Evolutionary conservation across 2,113 vertebrate species (phyloP), one percentile per base, ranked within the genome.

Genomic region (Equus quagga): DNA sequence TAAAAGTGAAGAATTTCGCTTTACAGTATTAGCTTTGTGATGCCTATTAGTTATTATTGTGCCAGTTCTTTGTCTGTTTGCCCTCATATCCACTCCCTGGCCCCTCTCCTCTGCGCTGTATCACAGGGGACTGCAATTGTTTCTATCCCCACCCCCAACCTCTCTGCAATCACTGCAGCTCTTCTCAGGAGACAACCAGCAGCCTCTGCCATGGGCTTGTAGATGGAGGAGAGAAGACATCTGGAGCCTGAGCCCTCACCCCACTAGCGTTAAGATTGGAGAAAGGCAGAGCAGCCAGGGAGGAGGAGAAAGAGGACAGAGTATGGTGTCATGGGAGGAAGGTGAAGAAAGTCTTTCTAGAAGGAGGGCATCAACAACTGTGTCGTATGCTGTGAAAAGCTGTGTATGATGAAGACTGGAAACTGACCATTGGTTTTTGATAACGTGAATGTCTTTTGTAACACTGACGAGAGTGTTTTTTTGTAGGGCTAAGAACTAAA

Each of bases 141-240:
- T 41, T 73, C 8, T 24, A 56, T 4, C 4, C 5, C 4, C 13
- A 46, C 0, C 13, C 7, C 21, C 19, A 8, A 0, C 1, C 8
- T 58, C 3, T 18, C 28, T 21, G 11, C 18, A 9, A 15, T 13
- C n/a, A 26, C 18, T 19, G 14, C 2, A 6, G 79, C 67, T 78
- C 3, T 56, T 75, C 41, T 82, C 46, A 31, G n/a, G 31, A 41
- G n/a, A 18, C 14, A 10, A 14, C 54, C 12, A 33, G 72, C 17
- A 85, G 15, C 26, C 51, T 56, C n/a, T 56, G 26, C 41, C 13
- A 3, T 64, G 46, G 33, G 18, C 2, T 1, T 18, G 26, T 14
- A 33, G 60, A 36, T 85, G 65, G 62, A 60, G 21, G 51, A 28
- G 44, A 46, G 79, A 83, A 82, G 90, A 14, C 4, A 1, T 18